Conservation (phyloP, 2,797 vertebrate genomes). For the Acomys russatus region DNA sequence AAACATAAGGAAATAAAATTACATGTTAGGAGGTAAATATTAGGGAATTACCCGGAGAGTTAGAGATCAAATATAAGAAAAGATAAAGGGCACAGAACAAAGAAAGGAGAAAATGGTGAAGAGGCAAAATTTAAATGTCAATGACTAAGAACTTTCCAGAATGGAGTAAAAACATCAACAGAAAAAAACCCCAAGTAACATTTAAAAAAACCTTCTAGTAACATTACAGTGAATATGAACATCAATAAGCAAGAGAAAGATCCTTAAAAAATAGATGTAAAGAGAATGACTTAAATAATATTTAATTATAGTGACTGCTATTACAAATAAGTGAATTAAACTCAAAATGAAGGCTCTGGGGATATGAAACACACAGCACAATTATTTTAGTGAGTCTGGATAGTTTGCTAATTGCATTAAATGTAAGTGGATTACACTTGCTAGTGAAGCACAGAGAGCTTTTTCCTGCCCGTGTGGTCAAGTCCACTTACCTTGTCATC, state of each 20-base stretch:
- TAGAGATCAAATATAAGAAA: neutral
- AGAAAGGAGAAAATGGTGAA: neutral
- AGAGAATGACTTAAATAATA: neutral
- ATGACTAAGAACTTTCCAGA: constrained; percentile 32
- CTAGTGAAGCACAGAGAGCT: neutral
- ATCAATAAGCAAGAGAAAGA: constrained; percentile 3
- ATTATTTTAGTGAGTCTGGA: neutral
- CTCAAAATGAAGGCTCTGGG: neutral
- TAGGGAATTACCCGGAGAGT: neutral
- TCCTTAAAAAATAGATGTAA: neutral
- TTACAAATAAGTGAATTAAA: constrained; percentile 4
- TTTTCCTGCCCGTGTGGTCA: neutral
- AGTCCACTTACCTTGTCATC: neutral
- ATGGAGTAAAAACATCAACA: constrained; percentile 32
- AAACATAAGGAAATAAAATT: constrained; percentile 41
- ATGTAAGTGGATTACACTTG: neutral
- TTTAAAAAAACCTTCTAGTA: neutral
- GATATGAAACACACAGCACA: neutral
- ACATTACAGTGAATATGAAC: neutral
- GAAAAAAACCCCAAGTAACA: neutral
- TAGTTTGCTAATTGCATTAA: neutral
- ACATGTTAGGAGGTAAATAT: neutral
- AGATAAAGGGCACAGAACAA: neutral
- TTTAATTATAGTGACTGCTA: neutral
- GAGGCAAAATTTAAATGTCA: constrained; percentile 6